A percentile compares a stretch with the other conserved stretches of the same genome.
phyloP scores from a whole-genome alignment of 1,140 invertebrate species.

The Brachionus asplanchnoidis region DNA sequence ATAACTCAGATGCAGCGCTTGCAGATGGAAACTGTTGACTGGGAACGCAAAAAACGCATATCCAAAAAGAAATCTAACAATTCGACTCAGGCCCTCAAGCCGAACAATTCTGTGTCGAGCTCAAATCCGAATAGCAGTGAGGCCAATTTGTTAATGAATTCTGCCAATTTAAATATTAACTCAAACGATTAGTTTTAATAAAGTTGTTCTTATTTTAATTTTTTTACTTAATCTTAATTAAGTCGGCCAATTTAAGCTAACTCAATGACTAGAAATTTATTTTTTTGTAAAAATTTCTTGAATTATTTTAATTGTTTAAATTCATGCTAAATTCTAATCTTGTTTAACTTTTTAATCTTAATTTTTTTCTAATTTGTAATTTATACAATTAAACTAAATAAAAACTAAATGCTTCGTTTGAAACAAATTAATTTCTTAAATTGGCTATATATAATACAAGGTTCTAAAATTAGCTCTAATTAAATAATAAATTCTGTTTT shows the following conservation, averaged over 20 bases:
- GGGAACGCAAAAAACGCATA: constrained; percentile 15
- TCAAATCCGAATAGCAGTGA: neutral
- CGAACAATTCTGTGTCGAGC: neutral
- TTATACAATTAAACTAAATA: neutral
- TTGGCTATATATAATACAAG: neutral
- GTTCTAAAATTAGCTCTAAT: neutral
- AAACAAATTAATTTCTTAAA: neutral
- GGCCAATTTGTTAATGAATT: neutral
- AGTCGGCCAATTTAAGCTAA: neutral
- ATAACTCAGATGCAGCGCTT: constrained; percentile 36
- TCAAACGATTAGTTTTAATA: neutral
- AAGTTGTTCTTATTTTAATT: neutral
- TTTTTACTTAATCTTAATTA: neutral
- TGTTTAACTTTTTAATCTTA: neutral
- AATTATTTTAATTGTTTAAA: neutral
- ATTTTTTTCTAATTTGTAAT: neutral
- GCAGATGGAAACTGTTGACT: constrained; percentile 34
- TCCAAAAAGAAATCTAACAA: constrained; percentile 32
- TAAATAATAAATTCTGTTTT: neutral
- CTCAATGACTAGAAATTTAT: neutral
- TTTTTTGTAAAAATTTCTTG: neutral
- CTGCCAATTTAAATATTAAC: neutral
- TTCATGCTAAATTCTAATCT: neutral
- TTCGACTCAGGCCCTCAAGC: neutral
- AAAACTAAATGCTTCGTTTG: neutral